Conservation (phyloP, 2,113 vertebrate species). For the Fregetta grallaria region DNA sequence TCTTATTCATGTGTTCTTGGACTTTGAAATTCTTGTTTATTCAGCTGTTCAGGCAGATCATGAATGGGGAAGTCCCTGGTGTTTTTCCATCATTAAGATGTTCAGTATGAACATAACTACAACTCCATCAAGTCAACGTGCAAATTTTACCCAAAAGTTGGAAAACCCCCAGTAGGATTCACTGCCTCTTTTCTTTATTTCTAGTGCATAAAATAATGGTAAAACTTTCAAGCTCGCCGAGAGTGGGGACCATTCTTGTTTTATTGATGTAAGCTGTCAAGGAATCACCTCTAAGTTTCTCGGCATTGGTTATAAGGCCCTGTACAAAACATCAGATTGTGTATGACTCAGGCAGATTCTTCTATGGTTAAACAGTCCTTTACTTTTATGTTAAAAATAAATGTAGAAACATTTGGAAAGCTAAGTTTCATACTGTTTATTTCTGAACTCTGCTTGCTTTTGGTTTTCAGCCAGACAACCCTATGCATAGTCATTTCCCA, state of each 20-base stretch:
- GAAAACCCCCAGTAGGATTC: background rate
- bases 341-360: background rate
- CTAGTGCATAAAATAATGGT: background rate
- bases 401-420: background rate
- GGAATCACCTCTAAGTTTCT: background rate
- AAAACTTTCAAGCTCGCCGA: background rate
- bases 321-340: background rate
- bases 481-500: background rate
- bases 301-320: background rate
- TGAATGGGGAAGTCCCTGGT: background rate
- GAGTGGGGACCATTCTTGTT: background rate
- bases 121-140: background rate
- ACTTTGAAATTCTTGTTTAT: background rate
- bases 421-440: background rate
- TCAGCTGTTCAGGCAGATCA: background rate
- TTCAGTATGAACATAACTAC: background rate
- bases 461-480: background rate
- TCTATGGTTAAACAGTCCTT: background rate
- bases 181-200: background rate
- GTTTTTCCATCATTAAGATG: background rate
- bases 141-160: background rate
- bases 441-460: background rate
- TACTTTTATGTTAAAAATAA: background rate
- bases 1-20: background rate
- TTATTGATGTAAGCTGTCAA: background rate